A percentile compares a stretch with the other conserved stretches of the same genome.
These are phyloP conservation scores for Xanthia togata DNA, from an alignment of 2,888 invertebrate genomes.

Conservation along the genomic window DNA sequence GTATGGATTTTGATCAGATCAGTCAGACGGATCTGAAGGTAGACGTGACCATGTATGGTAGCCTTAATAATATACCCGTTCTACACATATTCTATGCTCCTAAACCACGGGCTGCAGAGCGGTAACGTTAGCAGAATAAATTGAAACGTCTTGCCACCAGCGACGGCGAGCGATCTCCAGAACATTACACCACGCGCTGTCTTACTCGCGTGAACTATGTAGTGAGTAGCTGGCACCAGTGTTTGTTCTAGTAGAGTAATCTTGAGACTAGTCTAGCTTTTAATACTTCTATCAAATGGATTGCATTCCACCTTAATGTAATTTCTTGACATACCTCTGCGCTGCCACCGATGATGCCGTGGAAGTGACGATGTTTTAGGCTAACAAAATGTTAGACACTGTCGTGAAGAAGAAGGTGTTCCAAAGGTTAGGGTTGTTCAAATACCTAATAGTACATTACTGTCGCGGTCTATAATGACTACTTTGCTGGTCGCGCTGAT, in stretches of 20 bases:
- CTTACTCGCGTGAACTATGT: conserved; percentile 27
- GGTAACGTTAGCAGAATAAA: conserved; percentile 60
- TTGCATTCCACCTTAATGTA: background rate
- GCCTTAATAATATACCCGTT: conserved; percentile 12
- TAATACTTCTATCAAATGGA: background rate
- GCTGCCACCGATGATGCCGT: too few relatives aligned
- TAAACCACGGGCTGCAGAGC: conserved; percentile 11
- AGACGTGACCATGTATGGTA: background rate
- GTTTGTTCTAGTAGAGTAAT: conserved; percentile 28
- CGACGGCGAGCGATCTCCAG: conserved; percentile 48
- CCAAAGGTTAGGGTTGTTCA: background rate
- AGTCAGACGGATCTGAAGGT: background rate
- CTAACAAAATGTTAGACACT: too few relatives aligned
- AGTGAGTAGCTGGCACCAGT: background rate
- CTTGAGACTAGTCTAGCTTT: background rate
- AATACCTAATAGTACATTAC: too few relatives aligned
- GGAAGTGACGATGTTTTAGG: too few relatives aligned
- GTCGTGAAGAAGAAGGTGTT: too few relatives aligned
- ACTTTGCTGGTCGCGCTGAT: too few relatives aligned
- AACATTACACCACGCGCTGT: conserved; percentile 54
- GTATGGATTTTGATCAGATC: background rate
- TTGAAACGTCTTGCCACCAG: conserved; percentile 58
- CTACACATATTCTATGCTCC: conserved; percentile 11
- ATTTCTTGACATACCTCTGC: too few relatives aligned
- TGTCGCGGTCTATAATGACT: too few relatives aligned